Conservation (phyloP, 2,888 invertebrate genomes). For the Cephus runcator region DNA sequence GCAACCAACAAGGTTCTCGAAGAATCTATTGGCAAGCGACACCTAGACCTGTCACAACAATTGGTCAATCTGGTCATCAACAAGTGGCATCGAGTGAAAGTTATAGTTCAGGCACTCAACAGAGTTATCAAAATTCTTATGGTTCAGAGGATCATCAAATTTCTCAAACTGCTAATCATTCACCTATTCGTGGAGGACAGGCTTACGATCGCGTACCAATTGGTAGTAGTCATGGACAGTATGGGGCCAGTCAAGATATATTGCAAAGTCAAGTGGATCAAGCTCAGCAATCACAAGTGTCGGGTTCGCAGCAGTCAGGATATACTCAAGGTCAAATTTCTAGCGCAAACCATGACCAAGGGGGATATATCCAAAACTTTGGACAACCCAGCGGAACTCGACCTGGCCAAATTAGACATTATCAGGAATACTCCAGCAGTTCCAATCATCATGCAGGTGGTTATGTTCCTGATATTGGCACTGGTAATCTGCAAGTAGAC, state of each 20-base stretch:
- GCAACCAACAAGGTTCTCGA: background rate
- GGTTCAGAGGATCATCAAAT: conserved; percentile 4
- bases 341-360: background rate
- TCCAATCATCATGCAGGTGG: conserved; percentile 22
- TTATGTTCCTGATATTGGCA: background rate
- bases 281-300: background rate
- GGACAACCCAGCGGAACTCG: background rate
- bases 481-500: background rate
- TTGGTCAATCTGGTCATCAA: background rate
- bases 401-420: conserved; percentile 20
- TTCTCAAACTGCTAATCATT: background rate
- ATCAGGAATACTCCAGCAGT: conserved; percentile 40
- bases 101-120: background rate
- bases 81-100: background rate
- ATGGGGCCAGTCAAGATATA: background rate
- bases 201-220: background rate
- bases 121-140: conserved; percentile 2
- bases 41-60: background rate
- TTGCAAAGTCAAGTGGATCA: conserved; percentile 2
- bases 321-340: background rate
- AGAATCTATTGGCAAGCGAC: background rate
- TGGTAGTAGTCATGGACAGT: background rate
- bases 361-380: background rate
- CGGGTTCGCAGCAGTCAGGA: background rate
- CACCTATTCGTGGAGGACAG: background rate